Conservation (phyloP, 2,113 vertebrate species). For the Pomatorhinus ruficollis region DNA sequence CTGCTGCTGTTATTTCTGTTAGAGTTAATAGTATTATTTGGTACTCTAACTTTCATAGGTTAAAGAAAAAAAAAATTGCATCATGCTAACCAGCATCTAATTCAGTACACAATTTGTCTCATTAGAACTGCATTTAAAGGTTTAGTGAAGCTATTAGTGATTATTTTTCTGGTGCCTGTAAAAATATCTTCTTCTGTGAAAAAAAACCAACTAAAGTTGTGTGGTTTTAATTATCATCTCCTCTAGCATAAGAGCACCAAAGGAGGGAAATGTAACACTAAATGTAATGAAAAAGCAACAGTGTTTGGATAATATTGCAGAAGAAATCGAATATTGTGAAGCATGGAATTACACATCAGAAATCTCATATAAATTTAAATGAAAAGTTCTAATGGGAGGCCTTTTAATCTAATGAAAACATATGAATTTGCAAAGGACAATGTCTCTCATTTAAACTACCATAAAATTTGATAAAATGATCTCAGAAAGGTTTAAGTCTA, state of each 20-base stretch:
- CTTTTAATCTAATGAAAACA: constrained; percentile 58
- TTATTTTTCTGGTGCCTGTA: background rate
- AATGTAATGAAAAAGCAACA: constrained; percentile 29
- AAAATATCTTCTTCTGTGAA: background rate
- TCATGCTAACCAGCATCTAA: background rate
- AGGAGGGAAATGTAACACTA: background rate
- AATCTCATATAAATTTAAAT: constrained; percentile 62
- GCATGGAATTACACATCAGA: constrained; percentile 50
- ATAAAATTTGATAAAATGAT: constrained; percentile 24
- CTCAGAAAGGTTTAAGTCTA: constrained; percentile 14
- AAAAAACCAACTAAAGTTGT: background rate
- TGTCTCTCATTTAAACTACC: constrained; percentile 34
- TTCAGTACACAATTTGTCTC: background rate
- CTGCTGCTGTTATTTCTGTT: background rate
- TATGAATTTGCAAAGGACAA: constrained; percentile 51
- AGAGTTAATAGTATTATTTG: background rate
- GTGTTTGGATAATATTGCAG: constrained; percentile 6
- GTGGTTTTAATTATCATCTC: constrained; percentile 17
- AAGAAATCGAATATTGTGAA: constrained; percentile 26
- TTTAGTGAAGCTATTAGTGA: background rate
- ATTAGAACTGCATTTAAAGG: constrained; percentile 12
- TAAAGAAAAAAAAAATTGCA: background rate
- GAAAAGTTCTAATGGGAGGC: constrained; percentile 32
- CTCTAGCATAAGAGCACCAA: constrained; percentile 4
- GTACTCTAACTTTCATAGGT: background rate